A percentile compares a stretch with the other conserved stretches of the same genome.
These are phyloP conservation scores for Nomada hirtipes DNA, from an alignment of 2,888 invertebrate genomes.

Conservation along the genomic window DNA sequence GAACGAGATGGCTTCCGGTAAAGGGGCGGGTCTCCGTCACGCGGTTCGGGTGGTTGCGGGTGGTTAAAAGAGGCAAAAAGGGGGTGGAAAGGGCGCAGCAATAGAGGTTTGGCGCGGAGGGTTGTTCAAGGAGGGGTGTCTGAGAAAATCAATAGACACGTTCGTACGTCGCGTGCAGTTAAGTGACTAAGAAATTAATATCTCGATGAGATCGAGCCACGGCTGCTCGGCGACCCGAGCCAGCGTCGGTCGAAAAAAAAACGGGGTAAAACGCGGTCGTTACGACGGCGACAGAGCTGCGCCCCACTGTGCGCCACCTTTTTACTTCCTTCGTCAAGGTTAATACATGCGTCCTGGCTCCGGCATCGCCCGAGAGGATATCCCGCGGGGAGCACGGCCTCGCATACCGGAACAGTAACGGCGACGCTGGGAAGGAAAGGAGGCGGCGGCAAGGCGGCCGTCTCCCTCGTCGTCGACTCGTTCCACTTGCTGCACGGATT, in stretches of 20 bases:
- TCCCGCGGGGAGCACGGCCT: neutral
- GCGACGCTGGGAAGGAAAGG: neutral
- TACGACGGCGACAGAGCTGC: constrained; percentile 34
- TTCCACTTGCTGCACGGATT: constrained; percentile 1
- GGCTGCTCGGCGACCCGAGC: constrained; percentile 68
- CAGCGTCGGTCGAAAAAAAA: constrained; percentile 42
- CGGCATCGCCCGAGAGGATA: neutral
- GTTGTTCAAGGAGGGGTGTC: constrained; percentile 65
- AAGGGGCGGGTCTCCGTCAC: constrained; percentile 74
- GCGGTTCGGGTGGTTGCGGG: constrained; percentile 55
- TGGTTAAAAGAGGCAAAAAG: constrained; percentile 63
- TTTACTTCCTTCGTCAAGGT: constrained; percentile 43
- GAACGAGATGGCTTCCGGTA: constrained; percentile 75
- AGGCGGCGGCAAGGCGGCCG: neutral
- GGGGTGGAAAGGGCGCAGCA: constrained; percentile 38
- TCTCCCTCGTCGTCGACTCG: constrained; percentile 14
- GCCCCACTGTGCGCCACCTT: constrained; percentile 3
- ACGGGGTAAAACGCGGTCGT: constrained; percentile 49
- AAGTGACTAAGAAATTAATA: constrained; percentile 83
- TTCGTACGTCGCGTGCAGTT: constrained; percentile 82
- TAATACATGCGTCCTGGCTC: constrained; percentile 26
- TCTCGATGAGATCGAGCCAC: constrained; percentile 79
- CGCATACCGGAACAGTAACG: neutral
- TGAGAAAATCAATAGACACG: constrained; percentile 81
- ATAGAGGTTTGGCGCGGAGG: constrained; percentile 47